Base-by-base conservation (phyloP, 2,113 vertebrate species). In the Xenus cinereus region DNA sequence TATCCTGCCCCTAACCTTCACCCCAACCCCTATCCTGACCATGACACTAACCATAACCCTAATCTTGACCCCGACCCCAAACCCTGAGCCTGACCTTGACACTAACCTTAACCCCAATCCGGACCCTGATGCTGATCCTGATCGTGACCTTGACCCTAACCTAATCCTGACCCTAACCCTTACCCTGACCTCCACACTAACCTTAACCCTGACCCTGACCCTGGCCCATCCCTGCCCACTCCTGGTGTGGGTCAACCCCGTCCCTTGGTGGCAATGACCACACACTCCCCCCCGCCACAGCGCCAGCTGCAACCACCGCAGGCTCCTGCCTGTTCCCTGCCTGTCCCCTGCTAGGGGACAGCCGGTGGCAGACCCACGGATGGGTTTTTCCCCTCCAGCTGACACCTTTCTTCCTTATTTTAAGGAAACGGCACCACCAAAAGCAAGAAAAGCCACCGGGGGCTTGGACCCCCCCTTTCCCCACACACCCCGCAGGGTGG, bases 401-500 rank as follows among this genome's bases (percentile, higher is more conserved):
- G 23, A 20, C 27, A n/a, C 37, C 24, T 45, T 57, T 15, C 8
- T 59, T 67, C 35, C 24, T 26, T 50, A 48, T 30, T 37, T 53
- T 4, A 53, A 43, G 66, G 60, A 41, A 89, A 33, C 4, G 0
- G 0, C 33, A 35, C 3, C 26, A 37, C 9, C 14, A 41, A 46
- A 73, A 63, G 60, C 53, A 73, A 46, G 41, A 53, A 46, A 51
- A 67, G 46, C 28, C 53, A 22, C 59, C 10, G 6, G 33, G 28
- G 18, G 37, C 35, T 57, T 59, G 33, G 35, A 32, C 28, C 28
- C 19, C 45, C 39, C 62, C 17, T 41, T 27, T 64, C 27, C 39
- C 19, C 62, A 12, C 57, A 66, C 16, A 24, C 5, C 63, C 39
- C 0, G 0, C 2, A 9, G 35, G 14, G 45, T 4, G 41, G 7